A percentile compares a stretch with the other conserved stretches of the same genome.
Evolutionary conservation across 2,888 invertebrate genomes (phyloP).

Genomic region (Cyaniris semiargus): DNA sequence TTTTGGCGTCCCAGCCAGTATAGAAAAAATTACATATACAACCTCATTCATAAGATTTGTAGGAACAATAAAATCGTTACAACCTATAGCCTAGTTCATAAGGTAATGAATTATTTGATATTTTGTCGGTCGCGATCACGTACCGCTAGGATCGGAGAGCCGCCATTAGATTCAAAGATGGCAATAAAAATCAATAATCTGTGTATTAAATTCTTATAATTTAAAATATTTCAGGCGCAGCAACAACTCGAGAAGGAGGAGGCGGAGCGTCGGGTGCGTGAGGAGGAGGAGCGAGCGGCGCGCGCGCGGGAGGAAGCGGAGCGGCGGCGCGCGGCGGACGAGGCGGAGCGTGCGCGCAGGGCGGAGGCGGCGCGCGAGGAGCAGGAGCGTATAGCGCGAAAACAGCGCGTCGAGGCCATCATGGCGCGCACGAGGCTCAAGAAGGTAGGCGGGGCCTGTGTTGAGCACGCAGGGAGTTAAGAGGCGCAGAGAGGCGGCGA

Average conservation of each 20-base stretch:
- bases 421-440: slow-evolving; percentile 91
- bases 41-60: too few relatives aligned
- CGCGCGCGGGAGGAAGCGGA: slow-evolving; percentile 85
- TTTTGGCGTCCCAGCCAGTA: too few relatives aligned
- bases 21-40: too few relatives aligned
- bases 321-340: slow-evolving; percentile 89
- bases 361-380: slow-evolving; percentile 95
- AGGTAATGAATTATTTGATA: too few relatives aligned
- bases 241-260: slow-evolving; percentile 83
- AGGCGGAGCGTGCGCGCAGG: slow-evolving; percentile 89
- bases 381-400: slow-evolving; percentile 91
- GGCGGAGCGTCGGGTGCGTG: slow-evolving; percentile 85
- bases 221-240: slow-evolving; percentile 63
- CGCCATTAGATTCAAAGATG: too few relatives aligned
- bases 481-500: too few relatives aligned
- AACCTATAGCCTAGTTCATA: too few relatives aligned
- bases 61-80: too few relatives aligned
- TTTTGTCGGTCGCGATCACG: too few relatives aligned
- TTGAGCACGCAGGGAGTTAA: too few relatives aligned
- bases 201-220: background rate
- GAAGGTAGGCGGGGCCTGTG: slow-evolving; percentile 58
- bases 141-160: too few relatives aligned
- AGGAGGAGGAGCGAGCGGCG: slow-evolving; percentile 85
- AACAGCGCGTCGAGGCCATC: slow-evolving; percentile 95
- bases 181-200: too few relatives aligned